Evolutionary conservation across 2,888 invertebrate species (phyloP).

Genomic region (Helicoverpa assulta): DNA sequence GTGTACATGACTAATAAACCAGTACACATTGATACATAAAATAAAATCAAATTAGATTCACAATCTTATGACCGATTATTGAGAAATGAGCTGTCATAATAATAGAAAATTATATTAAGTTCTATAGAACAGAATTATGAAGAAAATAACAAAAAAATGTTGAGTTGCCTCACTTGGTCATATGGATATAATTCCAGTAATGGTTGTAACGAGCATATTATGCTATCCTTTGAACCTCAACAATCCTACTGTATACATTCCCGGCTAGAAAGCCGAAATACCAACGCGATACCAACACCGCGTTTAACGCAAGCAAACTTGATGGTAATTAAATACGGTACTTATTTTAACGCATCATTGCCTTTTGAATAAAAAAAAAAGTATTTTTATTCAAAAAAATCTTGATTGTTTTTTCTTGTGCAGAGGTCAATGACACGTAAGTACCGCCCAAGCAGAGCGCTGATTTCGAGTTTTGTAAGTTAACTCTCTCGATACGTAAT

Average conservation of each 20-base stretch:
- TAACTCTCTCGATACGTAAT: too few relatives aligned
- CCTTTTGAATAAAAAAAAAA: too few relatives aligned
- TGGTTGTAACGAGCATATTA: slow-evolving; percentile 31
- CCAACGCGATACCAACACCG: not conserved
- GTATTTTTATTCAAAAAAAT: too few relatives aligned
- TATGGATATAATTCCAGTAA: slow-evolving; percentile 8
- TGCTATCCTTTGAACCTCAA: slow-evolving; percentile 9
- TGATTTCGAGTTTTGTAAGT: too few relatives aligned
- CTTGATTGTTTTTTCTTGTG: not conserved
- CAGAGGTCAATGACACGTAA: slow-evolving; percentile 2
- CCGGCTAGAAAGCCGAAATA: slow-evolving; percentile 14
- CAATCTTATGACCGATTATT: not conserved
- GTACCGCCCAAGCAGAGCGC: not conserved
- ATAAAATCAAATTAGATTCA: not conserved
- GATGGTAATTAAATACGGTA: slow-evolving; percentile 1
- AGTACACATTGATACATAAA: slow-evolving; percentile 2
- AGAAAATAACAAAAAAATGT: not conserved
- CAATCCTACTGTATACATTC: slow-evolving; percentile 14
- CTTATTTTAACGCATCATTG: not conserved
- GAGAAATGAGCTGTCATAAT: not conserved
- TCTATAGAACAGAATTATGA: not conserved
- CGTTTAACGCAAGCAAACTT: slow-evolving; percentile 4
- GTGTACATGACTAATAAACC: slow-evolving; percentile 1
- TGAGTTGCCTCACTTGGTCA: slow-evolving; percentile 14
- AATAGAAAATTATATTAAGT: not conserved